Evolutionary conservation across 2,888 invertebrate genomes (phyloP).

Genomic region (Callyntrura sp.): DNA sequence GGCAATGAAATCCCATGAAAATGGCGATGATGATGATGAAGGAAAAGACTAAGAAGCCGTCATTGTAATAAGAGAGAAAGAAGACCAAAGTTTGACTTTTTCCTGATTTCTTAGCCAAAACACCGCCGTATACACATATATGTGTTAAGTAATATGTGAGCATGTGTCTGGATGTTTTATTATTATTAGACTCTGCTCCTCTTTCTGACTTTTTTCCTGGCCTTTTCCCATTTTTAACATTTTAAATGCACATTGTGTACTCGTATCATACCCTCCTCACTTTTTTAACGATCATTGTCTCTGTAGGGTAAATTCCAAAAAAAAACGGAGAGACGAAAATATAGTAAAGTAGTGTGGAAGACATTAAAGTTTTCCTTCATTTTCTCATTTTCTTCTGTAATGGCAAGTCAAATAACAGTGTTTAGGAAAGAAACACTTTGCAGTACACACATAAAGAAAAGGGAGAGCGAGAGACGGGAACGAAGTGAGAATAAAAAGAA

Average conservation of each 20-base stretch:
- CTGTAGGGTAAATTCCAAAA: slow-evolving; percentile 3
- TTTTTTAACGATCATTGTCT: slow-evolving; percentile 53
- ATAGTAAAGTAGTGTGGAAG: slow-evolving; percentile 23
- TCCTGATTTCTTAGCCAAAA: slow-evolving; percentile 32
- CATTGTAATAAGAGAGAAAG: slow-evolving; percentile 7
- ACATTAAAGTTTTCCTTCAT: slow-evolving; percentile 51
- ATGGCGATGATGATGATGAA: slow-evolving; percentile 47
- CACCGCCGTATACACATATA: background rate
- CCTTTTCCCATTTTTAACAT: slow-evolving; percentile 54
- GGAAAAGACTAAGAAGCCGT: slow-evolving; percentile 23
- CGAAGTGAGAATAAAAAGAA: slow-evolving; percentile 13
- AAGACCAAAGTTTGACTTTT: slow-evolving; percentile 71
- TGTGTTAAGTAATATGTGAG: slow-evolving; percentile 4
- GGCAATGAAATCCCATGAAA: slow-evolving; percentile 68
- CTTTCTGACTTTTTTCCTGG: background rate
- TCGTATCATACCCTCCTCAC: background rate
- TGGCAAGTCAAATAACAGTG: slow-evolving; percentile 46
- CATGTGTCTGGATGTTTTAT: slow-evolving; percentile 39
- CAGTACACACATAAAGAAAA: slow-evolving; percentile 21
- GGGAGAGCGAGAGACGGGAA: background rate
- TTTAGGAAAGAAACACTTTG: slow-evolving; percentile 54
- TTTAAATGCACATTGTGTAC: slow-evolving; percentile 34
- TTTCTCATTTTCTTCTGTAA: slow-evolving; percentile 17
- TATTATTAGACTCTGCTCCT: slow-evolving; percentile 55
- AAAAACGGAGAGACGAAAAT: background rate